phyloP scores from a whole-genome alignment of 2,888 invertebrate species.

The Malacosoma neustria region DNA sequence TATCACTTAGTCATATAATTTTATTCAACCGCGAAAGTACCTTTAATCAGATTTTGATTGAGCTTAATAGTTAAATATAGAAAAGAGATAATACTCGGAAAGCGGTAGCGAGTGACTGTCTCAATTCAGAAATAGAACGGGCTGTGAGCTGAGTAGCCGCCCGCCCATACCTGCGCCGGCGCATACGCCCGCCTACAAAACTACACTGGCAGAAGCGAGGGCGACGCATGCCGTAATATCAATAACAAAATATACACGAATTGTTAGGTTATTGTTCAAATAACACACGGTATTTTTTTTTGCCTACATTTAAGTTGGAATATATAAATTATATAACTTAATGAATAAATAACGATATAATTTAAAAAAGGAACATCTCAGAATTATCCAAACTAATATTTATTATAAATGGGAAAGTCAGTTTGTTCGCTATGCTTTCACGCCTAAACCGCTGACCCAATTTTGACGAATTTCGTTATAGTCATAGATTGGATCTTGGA shows the following conservation, averaged over 20 bases:
- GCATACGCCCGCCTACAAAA: constrained; percentile 4
- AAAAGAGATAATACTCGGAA: constrained; percentile 64
- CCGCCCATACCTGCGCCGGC: constrained; percentile 16
- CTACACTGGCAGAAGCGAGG: background rate
- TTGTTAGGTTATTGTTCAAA: background rate
- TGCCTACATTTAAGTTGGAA: no score
- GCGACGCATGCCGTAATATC: constrained; percentile 4
- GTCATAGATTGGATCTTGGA: no score
- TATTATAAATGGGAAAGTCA: no score
- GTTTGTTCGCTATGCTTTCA: no score
- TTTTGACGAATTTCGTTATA: no score
- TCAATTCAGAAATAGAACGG: constrained; percentile 72
- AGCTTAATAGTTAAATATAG: constrained; percentile 46
- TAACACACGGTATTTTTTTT: background rate
- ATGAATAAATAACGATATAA: no score
- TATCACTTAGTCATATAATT: background rate
- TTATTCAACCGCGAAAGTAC: background rate
- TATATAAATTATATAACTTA: no score
- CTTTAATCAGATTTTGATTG: constrained; percentile 22
- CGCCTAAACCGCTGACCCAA: no score
- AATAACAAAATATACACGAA: background rate
- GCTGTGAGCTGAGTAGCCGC: constrained; percentile 40
- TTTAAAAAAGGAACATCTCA: no score
- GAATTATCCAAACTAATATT: no score
- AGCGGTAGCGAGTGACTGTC: constrained; percentile 68